Conservation (phyloP, 2,797 vertebrate species). For the Sciurus vulgaris region DNA sequence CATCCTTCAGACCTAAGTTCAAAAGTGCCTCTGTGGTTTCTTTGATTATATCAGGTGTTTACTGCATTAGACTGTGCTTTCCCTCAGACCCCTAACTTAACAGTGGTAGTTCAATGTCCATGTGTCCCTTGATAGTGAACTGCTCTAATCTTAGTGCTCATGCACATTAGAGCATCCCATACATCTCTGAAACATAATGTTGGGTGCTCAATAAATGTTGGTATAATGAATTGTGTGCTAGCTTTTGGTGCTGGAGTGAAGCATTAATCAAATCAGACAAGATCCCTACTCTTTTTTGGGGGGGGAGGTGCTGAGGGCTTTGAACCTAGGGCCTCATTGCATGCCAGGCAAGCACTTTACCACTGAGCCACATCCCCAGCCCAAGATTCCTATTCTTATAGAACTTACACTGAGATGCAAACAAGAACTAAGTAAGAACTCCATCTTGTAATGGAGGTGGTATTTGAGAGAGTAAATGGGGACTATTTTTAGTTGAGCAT, state of each 20-base stretch:
- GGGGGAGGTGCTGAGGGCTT: no score
- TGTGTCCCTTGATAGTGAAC: neutral
- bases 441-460: neutral
- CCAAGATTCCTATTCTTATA: no score
- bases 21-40: conserved; percentile 50
- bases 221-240: neutral
- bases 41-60: conserved; percentile 42
- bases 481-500: neutral
- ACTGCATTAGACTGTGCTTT: neutral
- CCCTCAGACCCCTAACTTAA: neutral
- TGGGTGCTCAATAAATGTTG: neutral
- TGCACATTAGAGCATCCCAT: no score
- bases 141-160: neutral
- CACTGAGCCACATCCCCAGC: no score
- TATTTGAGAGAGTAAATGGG: neutral
- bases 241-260: conserved; percentile 11
- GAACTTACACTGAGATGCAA: neutral
- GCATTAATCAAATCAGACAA: conserved; percentile 7
- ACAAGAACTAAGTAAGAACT: conserved; percentile 15
- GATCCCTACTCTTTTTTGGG: neutral
- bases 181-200: neutral
- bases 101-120: neutral
- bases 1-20: neutral
- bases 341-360: no score
- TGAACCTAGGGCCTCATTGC: no score